Conservation (phyloP, 2,888 invertebrate genomes). For the Cylloceria caligata region DNA sequence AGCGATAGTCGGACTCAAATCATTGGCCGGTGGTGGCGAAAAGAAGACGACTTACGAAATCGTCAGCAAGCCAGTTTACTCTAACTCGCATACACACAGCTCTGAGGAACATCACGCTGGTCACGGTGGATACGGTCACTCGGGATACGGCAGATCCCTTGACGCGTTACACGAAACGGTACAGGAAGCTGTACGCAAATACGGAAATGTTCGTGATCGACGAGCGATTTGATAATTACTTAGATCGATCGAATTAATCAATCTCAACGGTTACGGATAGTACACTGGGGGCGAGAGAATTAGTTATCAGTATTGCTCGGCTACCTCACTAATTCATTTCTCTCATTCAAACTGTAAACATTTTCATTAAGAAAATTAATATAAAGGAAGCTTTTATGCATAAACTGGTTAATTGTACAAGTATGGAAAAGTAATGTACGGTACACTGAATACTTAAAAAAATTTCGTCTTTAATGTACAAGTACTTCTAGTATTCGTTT, state of each 20-base stretch:
- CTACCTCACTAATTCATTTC: constrained; percentile 44
- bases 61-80: constrained; percentile 92
- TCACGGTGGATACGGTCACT: constrained; percentile 85
- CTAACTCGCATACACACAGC: constrained; percentile 89
- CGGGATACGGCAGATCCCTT: constrained; percentile 86
- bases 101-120: constrained; percentile 89
- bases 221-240: constrained; percentile 73
- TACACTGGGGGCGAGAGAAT: constrained; percentile 66
- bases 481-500: too few species aligned
- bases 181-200: constrained; percentile 82
- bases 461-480: too few species aligned
- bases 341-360: too few species aligned
- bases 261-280: constrained; percentile 9
- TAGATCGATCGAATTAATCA: constrained; percentile 13
- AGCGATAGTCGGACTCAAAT: constrained; percentile 91
- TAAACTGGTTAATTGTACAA: too few species aligned
- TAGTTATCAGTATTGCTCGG: constrained; percentile 31
- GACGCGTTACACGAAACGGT: constrained; percentile 82
- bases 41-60: constrained; percentile 92
- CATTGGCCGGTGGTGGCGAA: constrained; percentile 88
- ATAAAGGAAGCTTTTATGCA: too few species aligned
- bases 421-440: too few species aligned
- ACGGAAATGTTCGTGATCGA: constrained; percentile 82
- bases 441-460: too few species aligned
- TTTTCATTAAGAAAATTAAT: too few species aligned